These are phyloP conservation scores for Drosophila chauvacae DNA, from an alignment of 1,140 invertebrate species.

Conservation along the genomic window DNA sequence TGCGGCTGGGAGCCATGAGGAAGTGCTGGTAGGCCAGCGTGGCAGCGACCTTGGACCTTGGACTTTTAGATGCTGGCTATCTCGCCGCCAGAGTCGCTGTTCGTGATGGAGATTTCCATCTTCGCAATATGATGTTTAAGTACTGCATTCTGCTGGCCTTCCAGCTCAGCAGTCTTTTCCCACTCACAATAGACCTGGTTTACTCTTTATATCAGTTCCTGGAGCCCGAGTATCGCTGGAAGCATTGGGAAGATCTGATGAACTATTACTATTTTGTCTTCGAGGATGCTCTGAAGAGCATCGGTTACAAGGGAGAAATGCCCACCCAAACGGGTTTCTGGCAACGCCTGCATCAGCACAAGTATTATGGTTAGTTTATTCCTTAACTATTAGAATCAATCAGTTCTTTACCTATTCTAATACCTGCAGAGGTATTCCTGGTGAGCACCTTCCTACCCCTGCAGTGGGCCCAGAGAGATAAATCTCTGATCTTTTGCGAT, in stretches of 20 bases:
- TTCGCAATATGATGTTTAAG: conserved; percentile 64
- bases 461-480: conserved; percentile 7
- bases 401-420: neutral
- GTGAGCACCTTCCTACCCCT: conserved; percentile 36
- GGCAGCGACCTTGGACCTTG: conserved; percentile 77
- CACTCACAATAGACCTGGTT: conserved; percentile 42
- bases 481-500: conserved; percentile 2
- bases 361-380: conserved; percentile 26
- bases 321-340: conserved; percentile 41
- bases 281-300: conserved; percentile 24
- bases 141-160: conserved; percentile 59
- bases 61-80: conserved; percentile 80
- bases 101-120: conserved; percentile 75
- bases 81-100: conserved; percentile 79
- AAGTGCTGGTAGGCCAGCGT: conserved; percentile 82
- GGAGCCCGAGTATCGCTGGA: conserved; percentile 24
- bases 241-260: conserved; percentile 36
- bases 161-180: conserved; percentile 52
- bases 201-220: conserved; percentile 57
- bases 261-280: conserved; percentile 53
- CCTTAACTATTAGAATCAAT: neutral
- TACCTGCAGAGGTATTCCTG: conserved; percentile 25
- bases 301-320: conserved; percentile 42
- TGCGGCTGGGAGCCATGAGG: conserved; percentile 85
- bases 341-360: conserved; percentile 30